Evolutionary conservation across 2,888 invertebrate species (phyloP).

Genomic region (Chirona hameri): DNA sequence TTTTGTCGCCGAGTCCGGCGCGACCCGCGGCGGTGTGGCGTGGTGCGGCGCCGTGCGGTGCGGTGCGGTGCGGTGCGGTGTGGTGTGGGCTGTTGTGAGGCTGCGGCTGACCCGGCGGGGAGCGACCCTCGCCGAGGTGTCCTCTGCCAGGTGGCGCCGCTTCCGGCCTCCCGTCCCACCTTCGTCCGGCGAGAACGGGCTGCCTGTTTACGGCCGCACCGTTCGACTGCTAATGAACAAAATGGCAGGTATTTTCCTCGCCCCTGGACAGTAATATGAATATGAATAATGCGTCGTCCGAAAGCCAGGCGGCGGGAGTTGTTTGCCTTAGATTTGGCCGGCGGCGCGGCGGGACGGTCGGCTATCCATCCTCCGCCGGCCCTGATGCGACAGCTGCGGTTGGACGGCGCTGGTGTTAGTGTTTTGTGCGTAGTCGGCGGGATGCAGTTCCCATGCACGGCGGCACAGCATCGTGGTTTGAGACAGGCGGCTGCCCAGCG

Average conservation of each 20-base stretch:
- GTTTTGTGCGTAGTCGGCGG: background rate
- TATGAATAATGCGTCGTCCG: background rate
- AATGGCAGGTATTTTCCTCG: conserved; percentile 4
- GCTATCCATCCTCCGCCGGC: background rate
- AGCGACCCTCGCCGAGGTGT: too few species aligned
- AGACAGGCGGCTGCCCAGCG: background rate
- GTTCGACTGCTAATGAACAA: background rate
- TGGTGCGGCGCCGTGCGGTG: background rate
- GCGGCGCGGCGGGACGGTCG: background rate
- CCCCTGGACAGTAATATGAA: background rate
- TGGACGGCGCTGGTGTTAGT: background rate
- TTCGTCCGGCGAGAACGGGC: background rate
- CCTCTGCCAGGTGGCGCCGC: background rate
- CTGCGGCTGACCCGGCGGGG: too few species aligned
- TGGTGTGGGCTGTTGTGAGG: background rate
- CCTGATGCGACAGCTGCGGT: background rate
- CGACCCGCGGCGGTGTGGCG: background rate
- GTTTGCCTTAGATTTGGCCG: background rate
- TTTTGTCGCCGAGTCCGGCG: background rate
- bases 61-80: background rate
- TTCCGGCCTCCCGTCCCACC: background rate
- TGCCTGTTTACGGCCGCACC: background rate
- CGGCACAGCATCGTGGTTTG: background rate
- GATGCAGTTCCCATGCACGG: background rate
- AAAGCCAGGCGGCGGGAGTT: background rate